Evolutionary conservation across 2,113 vertebrate genomes (phyloP), one percentile per base, ranked within the genome.

Genomic region (Odontesthes bonariensis): DNA sequence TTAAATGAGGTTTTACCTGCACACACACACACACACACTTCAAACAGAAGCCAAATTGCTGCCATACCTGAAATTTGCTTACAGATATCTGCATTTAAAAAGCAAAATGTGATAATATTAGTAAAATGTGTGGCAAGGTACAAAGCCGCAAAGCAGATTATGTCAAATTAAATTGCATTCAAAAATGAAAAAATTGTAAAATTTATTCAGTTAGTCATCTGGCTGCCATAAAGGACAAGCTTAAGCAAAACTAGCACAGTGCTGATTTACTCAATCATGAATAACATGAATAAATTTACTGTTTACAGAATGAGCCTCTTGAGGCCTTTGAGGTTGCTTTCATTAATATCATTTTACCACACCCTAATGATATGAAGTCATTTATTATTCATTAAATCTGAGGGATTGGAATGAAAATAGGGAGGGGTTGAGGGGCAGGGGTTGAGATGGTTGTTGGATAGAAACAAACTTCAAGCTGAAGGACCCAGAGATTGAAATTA

Each of bases 51-150:
- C n/a, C 20, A 75, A 10, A 40, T 44, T 52, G 35, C 20, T 17
- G 69, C 8, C 38, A 54, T 35, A 42, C 7, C 12, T 42, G 22
- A 40, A 47, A 66, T 42, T 42, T 1, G 0, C 38, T 40, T 14
- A 1, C 57, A 75, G 20, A 17, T 9, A 33, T 77, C 12, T 49
- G n/a, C 23, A 49, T 63, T 70, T 42, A n/a, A 63, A 72, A 49
- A 7, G 8, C 12, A 51, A 59, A 70, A 63, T 17, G 6, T 27
- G 38, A 35, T 47, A 20, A 77, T n/a, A 19, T 35, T 47, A 20
- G 73, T 66, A n/a, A 62, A 60, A 69, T 49, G 31, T 67, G 57
- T 54, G 46, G 69, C 47, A 55, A 47, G 17, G 32, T 59, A 42
- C 57, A 75, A 38, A 67, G 19, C 53, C 16, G 1, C 31, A 27